These are phyloP conservation scores for Miltochrista miniata DNA, from an alignment of 2,888 invertebrate genomes.

Conservation along the genomic window DNA sequence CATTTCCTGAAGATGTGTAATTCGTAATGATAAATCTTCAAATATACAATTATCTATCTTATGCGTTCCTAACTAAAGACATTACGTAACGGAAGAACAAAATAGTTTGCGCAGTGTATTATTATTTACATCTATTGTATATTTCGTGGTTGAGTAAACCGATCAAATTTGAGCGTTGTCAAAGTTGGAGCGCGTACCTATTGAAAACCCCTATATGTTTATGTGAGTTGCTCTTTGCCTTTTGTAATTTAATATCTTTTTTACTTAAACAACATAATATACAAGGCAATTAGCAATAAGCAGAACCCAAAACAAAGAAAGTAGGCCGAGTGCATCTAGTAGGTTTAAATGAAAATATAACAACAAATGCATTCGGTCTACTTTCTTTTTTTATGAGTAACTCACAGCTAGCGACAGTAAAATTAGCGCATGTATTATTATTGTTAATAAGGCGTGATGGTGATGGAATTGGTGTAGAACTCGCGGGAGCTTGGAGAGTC, in stretches of 20 bases:
- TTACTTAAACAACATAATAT: not conserved
- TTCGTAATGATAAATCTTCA: too few relatives aligned
- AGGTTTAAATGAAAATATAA: not conserved
- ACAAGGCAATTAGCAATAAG: slow-evolving; percentile 55
- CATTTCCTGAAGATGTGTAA: too few relatives aligned
- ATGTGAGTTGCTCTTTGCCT: slow-evolving; percentile 53
- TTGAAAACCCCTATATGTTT: slow-evolving; percentile 34
- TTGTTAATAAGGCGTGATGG: slow-evolving; percentile 80
- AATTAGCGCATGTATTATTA: slow-evolving; percentile 78
- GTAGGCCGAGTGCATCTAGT: slow-evolving; percentile 55
- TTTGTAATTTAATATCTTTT: not conserved
- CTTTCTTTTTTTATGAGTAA: slow-evolving; percentile 71
- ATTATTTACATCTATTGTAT: too few relatives aligned
- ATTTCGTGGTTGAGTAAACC: too few relatives aligned
- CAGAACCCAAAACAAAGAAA: slow-evolving; percentile 54
- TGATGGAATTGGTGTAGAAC: slow-evolving; percentile 81
- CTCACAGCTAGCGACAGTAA: slow-evolving; percentile 85
- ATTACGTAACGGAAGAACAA: too few relatives aligned
- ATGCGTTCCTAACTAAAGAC: too few relatives aligned
- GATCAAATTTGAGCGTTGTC: too few relatives aligned
- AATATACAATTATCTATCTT: too few relatives aligned
- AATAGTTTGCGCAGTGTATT: too few relatives aligned
- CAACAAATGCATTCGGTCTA: slow-evolving; percentile 49
- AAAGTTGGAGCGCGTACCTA: too few relatives aligned
- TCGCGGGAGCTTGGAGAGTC: slow-evolving; percentile 90